Percentiles rank a stretch among this genome's conserved stretches.
These are phyloP conservation scores for Corythornis cristatus DNA, from an alignment of 2,113 vertebrate genomes.

Conservation along the genomic window DNA sequence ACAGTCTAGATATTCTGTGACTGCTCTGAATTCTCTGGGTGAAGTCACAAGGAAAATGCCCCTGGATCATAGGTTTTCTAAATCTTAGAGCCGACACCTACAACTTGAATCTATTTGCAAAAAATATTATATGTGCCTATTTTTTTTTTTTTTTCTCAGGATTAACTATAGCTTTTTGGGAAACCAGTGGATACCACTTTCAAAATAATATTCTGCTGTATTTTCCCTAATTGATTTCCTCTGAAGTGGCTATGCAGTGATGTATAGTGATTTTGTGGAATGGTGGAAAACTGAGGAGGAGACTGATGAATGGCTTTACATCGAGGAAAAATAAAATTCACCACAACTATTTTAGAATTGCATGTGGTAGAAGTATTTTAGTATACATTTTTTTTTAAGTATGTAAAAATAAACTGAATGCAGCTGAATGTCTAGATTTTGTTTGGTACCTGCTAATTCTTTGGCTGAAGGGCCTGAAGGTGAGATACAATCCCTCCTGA, in stretches of 20 bases:
- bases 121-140: not conserved
- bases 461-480: not conserved
- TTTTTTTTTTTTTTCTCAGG: not conserved
- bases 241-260: too few species aligned
- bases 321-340: not conserved
- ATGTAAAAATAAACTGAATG: not conserved
- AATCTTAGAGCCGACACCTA: not conserved
- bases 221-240: not conserved
- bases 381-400: not conserved
- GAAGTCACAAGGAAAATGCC: not conserved
- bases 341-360: not conserved
- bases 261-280: not conserved
- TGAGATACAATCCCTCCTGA: not conserved
- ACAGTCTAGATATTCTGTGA: not conserved
- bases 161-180: not conserved
- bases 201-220: accelerated
- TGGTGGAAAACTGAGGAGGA: not conserved
- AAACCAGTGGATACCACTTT: not conserved
- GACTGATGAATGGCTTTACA: not conserved
- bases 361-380: not conserved
- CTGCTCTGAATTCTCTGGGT: not conserved
- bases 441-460: not conserved
- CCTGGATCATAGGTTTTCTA: not conserved
- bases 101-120: not conserved
- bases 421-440: not conserved